phyloP scores from a whole-genome alignment of 2,888 invertebrate species.

The Drosophila pegasa region DNA sequence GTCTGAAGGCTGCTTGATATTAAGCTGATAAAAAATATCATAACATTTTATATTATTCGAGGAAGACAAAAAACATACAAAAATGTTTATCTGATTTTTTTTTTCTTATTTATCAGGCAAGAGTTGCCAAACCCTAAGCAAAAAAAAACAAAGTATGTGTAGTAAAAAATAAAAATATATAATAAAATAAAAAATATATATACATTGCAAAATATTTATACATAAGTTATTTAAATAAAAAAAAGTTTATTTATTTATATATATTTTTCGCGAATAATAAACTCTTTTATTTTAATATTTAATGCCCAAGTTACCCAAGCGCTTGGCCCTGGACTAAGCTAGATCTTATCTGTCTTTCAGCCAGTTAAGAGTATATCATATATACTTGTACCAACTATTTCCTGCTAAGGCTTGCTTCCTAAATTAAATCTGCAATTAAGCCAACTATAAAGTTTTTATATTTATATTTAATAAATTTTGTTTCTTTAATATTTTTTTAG shows the following conservation, averaged over 20 bases:
- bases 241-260: background rate
- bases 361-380: background rate
- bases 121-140: background rate
- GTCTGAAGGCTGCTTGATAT: background rate
- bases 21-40: conserved; percentile 2
- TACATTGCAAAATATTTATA: background rate
- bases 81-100: background rate
- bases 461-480: background rate
- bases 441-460: background rate
- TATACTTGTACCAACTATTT: background rate
- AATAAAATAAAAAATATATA: too few species aligned
- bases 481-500: background rate
- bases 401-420: conserved; percentile 3
- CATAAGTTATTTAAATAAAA: background rate
- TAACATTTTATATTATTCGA: background rate
- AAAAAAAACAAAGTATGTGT: too few species aligned
- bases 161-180: too few species aligned
- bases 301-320: background rate
- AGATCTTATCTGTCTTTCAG: background rate
- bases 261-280: background rate
- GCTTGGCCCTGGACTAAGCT: background rate
- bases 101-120: background rate
- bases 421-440: conserved; percentile 4
- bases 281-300: background rate
- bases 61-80: background rate